Evolutionary conservation across 2,113 vertebrate species (phyloP).

Genomic region (Tinamus guttatus): DNA sequence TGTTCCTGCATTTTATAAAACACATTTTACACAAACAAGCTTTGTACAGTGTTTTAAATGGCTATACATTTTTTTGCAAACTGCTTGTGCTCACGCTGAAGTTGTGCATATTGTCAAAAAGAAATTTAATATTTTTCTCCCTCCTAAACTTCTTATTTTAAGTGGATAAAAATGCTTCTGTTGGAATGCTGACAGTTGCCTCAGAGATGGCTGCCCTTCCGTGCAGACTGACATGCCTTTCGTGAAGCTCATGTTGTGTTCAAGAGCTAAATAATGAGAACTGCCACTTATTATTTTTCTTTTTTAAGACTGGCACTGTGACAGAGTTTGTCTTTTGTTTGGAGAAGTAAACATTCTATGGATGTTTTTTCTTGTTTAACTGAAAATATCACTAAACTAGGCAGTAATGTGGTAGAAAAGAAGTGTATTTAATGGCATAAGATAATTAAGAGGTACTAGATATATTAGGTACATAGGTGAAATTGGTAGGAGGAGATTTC

Average conservation of each 20-base stretch:
- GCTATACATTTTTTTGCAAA: rapidly evolving
- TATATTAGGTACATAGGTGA: not conserved
- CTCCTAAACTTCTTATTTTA: not conserved
- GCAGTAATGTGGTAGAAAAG: not conserved
- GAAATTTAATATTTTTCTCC: not conserved
- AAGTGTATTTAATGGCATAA: not conserved
- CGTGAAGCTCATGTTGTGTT: not conserved
- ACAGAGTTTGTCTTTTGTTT: not conserved
- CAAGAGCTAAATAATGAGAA: not conserved
- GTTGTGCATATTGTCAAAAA: not conserved
- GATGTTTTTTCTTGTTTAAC: not conserved
- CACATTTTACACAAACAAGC: not conserved
- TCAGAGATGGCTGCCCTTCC: not conserved
- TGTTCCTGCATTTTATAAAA: not conserved
- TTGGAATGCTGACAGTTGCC: not conserved
- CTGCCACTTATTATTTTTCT: not conserved
- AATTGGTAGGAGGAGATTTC: not conserved
- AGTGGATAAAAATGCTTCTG: not conserved
- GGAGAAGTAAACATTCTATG: not conserved
- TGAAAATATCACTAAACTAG: not conserved
- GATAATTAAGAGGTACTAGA: not conserved
- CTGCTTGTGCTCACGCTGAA: not conserved
- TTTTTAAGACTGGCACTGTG: not conserved
- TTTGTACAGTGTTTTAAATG: not conserved
- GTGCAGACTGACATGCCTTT: not conserved